Base-by-base conservation (phyloP, 2,888 invertebrate species). In the Drosophila leonis region DNA sequence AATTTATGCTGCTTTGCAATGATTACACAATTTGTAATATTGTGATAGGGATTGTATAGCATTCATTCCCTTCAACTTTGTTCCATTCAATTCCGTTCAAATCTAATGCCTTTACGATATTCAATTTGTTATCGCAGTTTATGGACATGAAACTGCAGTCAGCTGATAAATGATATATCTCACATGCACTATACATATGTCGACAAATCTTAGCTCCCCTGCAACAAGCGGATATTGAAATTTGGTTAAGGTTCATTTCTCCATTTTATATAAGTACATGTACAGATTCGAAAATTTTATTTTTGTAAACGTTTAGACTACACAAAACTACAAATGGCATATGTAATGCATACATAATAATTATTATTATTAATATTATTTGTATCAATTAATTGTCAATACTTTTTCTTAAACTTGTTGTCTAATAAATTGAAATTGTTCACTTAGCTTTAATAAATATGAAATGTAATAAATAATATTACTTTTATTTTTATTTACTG, bases 281-380 rank as follows among this genome's bases (percentile, higher is more conserved):
- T 74, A 66, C 57, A 88, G 83, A 80, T 80, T 80, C 68, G 55
- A 83, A 88, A 83, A 55, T 64, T 83, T 83, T 83, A 83, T 83
- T 83, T 31, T 52, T 69, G 81, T 78, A 74, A 86, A 77, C 67
- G 75, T 73, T 67, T 69, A 67, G 66, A 62, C 81, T 83, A 83
- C 75, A 69, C 72, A 76, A 56, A 70, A 70, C 72, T 82, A 81
- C 55, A 82, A 70, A 85, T 54, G 71, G 82, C 72, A 55, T 61
- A 54, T 39, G 52, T 64, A 49, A 49, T 42, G 48, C 52, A 27
- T 33, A 48, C 70, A 69, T 54, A 59, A 18, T 13, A 27, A 69
- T 42, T 52, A 55, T 33, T 56, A 39, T 7, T 54, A 49, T 8
- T 35, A 55, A 12, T 68, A 52, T 35, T 52, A 52, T 2, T 52